These are phyloP conservation scores for Marisa cornuarietis DNA, from an alignment of 1,140 invertebrate genomes.

Conservation along the genomic window DNA sequence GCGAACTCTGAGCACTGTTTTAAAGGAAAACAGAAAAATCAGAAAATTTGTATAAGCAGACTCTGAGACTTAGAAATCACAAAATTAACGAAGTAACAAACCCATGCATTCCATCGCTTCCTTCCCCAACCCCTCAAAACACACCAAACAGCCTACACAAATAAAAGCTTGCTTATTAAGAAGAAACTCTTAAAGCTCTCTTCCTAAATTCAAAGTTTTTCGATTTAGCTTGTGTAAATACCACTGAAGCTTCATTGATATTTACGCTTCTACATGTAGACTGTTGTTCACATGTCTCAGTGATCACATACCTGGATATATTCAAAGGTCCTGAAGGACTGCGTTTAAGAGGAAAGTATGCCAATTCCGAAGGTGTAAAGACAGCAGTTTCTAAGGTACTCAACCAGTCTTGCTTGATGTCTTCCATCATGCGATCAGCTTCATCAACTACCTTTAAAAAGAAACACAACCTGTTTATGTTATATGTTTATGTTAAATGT, in stretches of 20 bases:
- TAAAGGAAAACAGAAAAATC: constrained; percentile 14
- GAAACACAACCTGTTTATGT: neutral
- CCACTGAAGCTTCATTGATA: neutral
- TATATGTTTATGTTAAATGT: no score
- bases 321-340: constrained; percentile 37
- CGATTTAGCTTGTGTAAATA: neutral
- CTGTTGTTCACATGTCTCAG: neutral
- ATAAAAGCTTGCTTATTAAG: no score
- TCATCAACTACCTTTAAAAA: constrained; percentile 81
- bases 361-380: constrained; percentile 25
- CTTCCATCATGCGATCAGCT: constrained; percentile 91
- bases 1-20: constrained; percentile 34
- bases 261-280: neutral
- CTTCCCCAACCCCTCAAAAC: no score
- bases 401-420: constrained; percentile 90
- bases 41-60: no score
- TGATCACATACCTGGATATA: constrained; percentile 34
- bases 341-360: constrained; percentile 24
- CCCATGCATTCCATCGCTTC: no score
- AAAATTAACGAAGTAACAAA: no score
- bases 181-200: no score
- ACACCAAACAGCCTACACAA: no score
- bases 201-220: neutral
- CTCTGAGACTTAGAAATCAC: no score
- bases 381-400: constrained; percentile 60